Percentiles rank a stretch among this genome's conserved stretches.
Evolutionary conservation across 2,888 invertebrate species (phyloP).

Genomic region (Temnothorax rugatulus): DNA sequence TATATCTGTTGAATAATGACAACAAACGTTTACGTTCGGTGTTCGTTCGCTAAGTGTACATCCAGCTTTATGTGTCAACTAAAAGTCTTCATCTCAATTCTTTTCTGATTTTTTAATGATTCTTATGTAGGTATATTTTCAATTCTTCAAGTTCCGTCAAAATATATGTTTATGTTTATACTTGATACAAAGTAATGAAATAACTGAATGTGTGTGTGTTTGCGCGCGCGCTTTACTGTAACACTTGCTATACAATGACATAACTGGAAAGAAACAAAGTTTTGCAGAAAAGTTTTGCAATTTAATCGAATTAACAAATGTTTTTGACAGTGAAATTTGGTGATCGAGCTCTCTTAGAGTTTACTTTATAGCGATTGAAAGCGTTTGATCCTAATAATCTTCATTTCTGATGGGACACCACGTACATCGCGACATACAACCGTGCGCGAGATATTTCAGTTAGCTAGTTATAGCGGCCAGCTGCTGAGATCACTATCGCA

Average conservation of each 20-base stretch:
- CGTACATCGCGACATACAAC: slow-evolving; percentile 35
- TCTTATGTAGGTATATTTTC: too few species aligned
- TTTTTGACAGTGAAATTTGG: neutral
- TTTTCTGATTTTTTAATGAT: neutral
- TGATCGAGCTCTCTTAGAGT: neutral
- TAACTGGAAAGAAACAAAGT: neutral
- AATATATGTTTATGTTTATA: neutral
- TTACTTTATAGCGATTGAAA: neutral
- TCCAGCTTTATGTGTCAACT: slow-evolving; percentile 12
- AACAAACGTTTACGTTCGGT: too few species aligned
- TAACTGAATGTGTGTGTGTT: neutral
- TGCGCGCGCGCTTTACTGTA: too few species aligned
- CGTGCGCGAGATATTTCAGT: slow-evolving; percentile 75
- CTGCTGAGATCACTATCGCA: slow-evolving; percentile 77
- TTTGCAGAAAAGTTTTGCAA: too few species aligned
- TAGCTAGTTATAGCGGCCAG: slow-evolving; percentile 74
- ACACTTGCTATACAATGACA: neutral
- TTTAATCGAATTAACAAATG: neutral
- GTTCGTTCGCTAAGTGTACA: too few species aligned
- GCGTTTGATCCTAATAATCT: neutral
- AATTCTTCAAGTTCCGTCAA: neutral
- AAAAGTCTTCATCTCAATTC: slow-evolving; percentile 56
- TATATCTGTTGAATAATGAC: too few species aligned
- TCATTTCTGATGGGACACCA: neutral
- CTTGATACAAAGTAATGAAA: neutral